These are phyloP conservation scores for Cassiopea andromeda DNA, from an alignment of 30 jellyfish, hydroid and myxozoan species.

Conservation along the genomic window DNA sequence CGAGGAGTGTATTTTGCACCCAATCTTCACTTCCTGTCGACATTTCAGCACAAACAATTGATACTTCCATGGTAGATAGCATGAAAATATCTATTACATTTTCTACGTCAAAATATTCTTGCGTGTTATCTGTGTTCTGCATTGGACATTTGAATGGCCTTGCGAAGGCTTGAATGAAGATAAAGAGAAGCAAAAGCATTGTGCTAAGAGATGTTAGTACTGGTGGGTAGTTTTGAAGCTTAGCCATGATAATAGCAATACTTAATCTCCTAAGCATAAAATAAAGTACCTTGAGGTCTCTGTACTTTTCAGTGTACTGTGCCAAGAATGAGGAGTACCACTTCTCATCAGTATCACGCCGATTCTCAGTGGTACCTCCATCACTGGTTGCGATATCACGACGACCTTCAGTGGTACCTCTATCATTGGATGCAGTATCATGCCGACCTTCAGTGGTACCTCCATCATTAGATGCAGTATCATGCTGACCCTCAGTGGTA, in stretches of 20 bases:
- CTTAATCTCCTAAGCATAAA: slow-evolving; percentile 19
- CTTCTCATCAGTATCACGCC: neutral
- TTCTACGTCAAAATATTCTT: slow-evolving; percentile 13
- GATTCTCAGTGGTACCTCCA: too few species aligned
- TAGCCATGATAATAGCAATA: slow-evolving; percentile 41
- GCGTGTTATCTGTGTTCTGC: neutral
- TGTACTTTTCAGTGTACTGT: slow-evolving; percentile 17
- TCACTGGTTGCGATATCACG: too few species aligned
- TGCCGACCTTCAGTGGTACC: too few species aligned
- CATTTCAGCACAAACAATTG: slow-evolving; percentile 31
- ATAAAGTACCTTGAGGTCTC: slow-evolving; percentile 29
- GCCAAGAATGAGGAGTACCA: slow-evolving; percentile 39
- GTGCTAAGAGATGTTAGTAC: slow-evolving; percentile 19
- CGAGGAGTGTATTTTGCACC: neutral
- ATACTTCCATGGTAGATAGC: slow-evolving; percentile 14
- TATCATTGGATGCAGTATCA: too few species aligned
- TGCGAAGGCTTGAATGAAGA: neutral
- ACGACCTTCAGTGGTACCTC: too few species aligned
- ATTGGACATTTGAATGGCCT: neutral
- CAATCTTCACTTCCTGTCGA: slow-evolving; percentile 8
- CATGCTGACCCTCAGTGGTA: too few species aligned
- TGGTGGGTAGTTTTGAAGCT: slow-evolving; percentile 5
- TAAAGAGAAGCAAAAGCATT: neutral
- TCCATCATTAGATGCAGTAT: too few species aligned
- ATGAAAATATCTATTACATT: slow-evolving; percentile 36